A percentile compares a stretch with the other conserved stretches of the same genome.
Evolutionary conservation across 1,140 invertebrate genomes (phyloP).

Genomic region (Sinella curviseta): DNA sequence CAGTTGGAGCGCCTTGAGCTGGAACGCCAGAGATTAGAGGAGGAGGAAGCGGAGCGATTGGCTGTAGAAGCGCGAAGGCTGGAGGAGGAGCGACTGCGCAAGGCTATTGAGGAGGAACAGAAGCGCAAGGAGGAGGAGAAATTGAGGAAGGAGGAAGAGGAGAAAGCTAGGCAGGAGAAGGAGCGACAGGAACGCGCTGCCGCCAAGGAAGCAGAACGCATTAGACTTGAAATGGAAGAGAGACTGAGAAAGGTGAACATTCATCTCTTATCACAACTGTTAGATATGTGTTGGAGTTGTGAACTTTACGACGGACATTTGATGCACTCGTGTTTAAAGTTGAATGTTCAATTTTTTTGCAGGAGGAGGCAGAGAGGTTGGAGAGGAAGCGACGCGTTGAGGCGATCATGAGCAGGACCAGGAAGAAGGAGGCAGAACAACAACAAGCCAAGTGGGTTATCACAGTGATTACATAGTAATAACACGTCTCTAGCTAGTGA

Average conservation of each 20-base stretch:
- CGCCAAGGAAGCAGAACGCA: constrained; percentile 43
- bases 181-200: constrained; percentile 51
- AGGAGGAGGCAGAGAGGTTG: constrained; percentile 75
- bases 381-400: constrained; percentile 73
- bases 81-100: constrained; percentile 49
- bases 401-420: constrained; percentile 78
- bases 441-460: constrained; percentile 32
- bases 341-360: no score
- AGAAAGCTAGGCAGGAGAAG: constrained; percentile 51
- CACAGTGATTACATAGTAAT: background rate
- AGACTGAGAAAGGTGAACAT: constrained; percentile 63
- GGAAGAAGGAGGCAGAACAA: constrained; percentile 59
- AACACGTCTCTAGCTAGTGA: no score
- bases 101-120: constrained; percentile 53
- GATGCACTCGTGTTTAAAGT: no score
- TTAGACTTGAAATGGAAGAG: constrained; percentile 72
- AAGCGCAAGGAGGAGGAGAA: constrained; percentile 52
- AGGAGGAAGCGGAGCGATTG: constrained; percentile 73
- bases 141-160: constrained; percentile 51
- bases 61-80: constrained; percentile 30
- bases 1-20: constrained; percentile 66
- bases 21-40: constrained; percentile 63
- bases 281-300: no score
- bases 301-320: no score
- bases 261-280: no score